Evolutionary conservation across 2,888 invertebrate species (phyloP), one percentile per base, ranked within the genome.

Genomic region (Drosophila parthenogenetica): DNA sequence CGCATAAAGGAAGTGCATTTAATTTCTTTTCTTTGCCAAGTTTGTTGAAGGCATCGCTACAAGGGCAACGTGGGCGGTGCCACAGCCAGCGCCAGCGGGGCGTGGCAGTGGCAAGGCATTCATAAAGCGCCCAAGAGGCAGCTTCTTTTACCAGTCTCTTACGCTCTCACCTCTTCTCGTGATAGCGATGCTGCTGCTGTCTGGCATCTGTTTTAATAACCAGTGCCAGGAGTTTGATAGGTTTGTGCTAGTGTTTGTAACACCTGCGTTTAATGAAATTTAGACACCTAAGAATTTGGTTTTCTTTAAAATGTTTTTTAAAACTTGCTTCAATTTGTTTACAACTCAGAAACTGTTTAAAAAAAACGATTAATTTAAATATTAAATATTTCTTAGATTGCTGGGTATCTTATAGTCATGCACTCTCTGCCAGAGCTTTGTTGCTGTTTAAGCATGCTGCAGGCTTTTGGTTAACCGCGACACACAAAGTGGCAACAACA

Each of bases 1-100:
- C 76, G 69, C 81, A 88, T 83, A 88, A 85, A 83, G 89, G 87
- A 87, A 85, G 89, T 88, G 89, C 85, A 85, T 85, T 85, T 89
- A 88, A 85, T 88, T 84, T 88, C 78, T 88, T 84, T 84, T 86
- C 88, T 88, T 80, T 87, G 73, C 71, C 57, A 51, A 67, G 51
- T 71, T 60, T 48, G 53, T 45, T 16, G 58, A 14, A 29, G 29
- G 7, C 29, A 29, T 5, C 29, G 29, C 29, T 29, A 29, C 29
- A 29, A 29, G 29, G 29, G 29, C 29, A 29, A 29, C 10, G 29
- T 14, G 17, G 49, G 32, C 17, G 48, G 42, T 48, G 55, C 19
- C 17, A 53, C 16, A 51, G 46, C 57, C 39, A 49, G 53, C 58
- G 57, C 59, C 57, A 13, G 13, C 11, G 35, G 35, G 35, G 35